phyloP scores from a whole-genome alignment of 2,113 vertebrate species.

The Scomber colias region DNA sequence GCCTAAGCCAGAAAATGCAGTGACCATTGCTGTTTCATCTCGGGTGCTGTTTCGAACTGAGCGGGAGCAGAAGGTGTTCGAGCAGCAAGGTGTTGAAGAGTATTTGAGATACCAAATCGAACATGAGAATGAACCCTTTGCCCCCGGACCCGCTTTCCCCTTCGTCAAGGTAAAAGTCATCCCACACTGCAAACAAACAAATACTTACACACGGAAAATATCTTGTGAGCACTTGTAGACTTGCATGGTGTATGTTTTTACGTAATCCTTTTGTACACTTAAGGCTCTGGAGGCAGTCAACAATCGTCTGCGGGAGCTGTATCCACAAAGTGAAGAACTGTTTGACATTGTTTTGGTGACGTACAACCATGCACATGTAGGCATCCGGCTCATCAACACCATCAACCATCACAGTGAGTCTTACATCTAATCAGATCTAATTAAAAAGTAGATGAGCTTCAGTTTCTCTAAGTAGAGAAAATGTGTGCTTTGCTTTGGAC shows the following conservation, averaged over 20 bases:
- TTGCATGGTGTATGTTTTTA: neutral
- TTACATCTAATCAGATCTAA: neutral
- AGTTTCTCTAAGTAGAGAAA: neutral
- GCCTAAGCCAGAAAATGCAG: conserved; percentile 96
- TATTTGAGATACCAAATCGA: conserved; percentile 95
- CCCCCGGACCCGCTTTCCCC: conserved; percentile 93
- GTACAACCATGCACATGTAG: conserved; percentile 98
- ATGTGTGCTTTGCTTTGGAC: neutral
- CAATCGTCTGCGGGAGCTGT: conserved; percentile 88
- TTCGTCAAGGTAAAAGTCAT: conserved; percentile 91
- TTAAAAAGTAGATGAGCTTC: neutral
- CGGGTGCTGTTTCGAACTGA: conserved; percentile 96
- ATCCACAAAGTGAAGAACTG: conserved; percentile 94
- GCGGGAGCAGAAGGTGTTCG: conserved; percentile 93
- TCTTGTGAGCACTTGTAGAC: too few relatives aligned
- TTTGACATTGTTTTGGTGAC: conserved; percentile 98
- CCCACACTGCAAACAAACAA: neutral
- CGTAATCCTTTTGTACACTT: neutral
- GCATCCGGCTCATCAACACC: conserved; percentile 97
- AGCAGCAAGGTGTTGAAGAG: conserved; percentile 92
- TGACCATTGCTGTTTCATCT: conserved; percentile 95
- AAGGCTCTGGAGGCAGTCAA: conserved; percentile 97
- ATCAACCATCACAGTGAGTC: conserved; percentile 97
- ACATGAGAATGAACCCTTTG: conserved; percentile 95
- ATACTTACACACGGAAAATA: neutral